These are phyloP conservation scores for Crax fasciolata DNA, from an alignment of 2,797 vertebrate genomes.

Conservation along the genomic window DNA sequence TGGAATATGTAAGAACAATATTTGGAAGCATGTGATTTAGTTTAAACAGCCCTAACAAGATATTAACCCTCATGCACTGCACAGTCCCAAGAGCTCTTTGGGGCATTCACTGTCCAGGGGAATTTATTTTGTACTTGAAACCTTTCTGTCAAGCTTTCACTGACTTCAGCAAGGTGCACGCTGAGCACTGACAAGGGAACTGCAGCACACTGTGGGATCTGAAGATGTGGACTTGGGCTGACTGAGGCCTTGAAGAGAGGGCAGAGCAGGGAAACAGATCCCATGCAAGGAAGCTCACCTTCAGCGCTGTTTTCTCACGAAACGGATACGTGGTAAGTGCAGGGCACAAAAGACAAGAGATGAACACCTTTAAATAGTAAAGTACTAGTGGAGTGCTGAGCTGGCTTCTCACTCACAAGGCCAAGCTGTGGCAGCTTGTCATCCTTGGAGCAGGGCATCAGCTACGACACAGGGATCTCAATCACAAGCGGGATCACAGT, in stretches of 20 bases:
- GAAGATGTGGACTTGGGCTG: not conserved
- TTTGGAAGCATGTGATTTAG: not conserved
- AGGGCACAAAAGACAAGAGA: not conserved
- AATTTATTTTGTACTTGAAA: not conserved
- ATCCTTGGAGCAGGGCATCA: not conserved
- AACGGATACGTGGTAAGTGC: not conserved
- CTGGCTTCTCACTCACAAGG: not conserved
- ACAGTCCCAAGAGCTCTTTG: not conserved
- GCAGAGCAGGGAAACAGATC: not conserved
- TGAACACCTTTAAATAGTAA: rapidly evolving
- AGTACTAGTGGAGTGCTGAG: not conserved
- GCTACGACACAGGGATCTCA: not conserved
- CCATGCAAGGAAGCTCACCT: not conserved
- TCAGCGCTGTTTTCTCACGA: not conserved
- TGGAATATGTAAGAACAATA: not conserved
- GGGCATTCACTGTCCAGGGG: not conserved
- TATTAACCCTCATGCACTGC: not conserved
- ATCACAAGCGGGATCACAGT: not conserved
- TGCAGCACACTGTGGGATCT: not conserved
- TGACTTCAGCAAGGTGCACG: not conserved
- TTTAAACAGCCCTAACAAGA: not conserved
- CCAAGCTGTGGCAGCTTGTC: not conserved
- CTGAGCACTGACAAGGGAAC: not conserved
- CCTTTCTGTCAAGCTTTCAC: not conserved
- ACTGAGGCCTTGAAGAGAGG: not conserved